Percentiles rank a stretch among this genome's conserved stretches.
phyloP scores from a whole-genome alignment of 1,140 invertebrate genomes.

The Radopholus similis region DNA sequence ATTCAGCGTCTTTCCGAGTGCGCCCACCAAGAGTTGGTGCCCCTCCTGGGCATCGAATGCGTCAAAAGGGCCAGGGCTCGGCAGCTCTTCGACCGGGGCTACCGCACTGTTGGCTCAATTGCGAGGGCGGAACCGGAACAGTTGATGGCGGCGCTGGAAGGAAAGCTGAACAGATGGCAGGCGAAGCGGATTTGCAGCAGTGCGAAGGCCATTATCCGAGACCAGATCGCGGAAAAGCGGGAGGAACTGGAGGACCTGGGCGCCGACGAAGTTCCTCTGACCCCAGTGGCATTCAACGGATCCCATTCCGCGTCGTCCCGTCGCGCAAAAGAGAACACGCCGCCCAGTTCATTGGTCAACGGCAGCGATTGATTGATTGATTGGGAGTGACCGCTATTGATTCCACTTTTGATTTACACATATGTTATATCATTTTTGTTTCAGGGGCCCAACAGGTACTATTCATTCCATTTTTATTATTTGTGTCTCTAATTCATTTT shows the following conservation, averaged over 20 bases:
- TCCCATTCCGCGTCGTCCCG: too few relatives aligned
- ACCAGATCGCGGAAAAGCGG: constrained; percentile 33
- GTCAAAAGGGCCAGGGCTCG: constrained; percentile 26
- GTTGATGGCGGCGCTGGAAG: constrained; percentile 17
- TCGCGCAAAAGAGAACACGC: too few relatives aligned
- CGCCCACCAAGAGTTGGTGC: constrained; percentile 25
- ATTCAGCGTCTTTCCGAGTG: constrained; percentile 13
- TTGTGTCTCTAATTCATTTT: too few relatives aligned
- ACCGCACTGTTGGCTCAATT: constrained; percentile 25
- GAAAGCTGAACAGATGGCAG: constrained; percentile 15
- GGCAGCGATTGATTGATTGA: too few relatives aligned
- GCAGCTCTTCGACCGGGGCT: constrained; percentile 26
- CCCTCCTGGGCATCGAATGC: constrained; percentile 31
- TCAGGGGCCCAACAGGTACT: too few relatives aligned
- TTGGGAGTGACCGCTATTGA: too few relatives aligned
- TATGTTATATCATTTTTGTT: too few relatives aligned
- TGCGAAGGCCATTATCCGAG: constrained; percentile 36
- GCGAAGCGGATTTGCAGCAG: constrained; percentile 26
- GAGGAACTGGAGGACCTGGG: constrained; percentile 36
- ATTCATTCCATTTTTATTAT: too few relatives aligned
- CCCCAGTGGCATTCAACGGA: too few relatives aligned
- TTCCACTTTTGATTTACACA: too few relatives aligned
- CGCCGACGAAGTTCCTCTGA: neutral
- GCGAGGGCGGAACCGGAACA: constrained; percentile 22
- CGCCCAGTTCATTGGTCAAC: too few relatives aligned